A percentile compares a stretch with the other conserved stretches of the same genome.
Evolutionary conservation across 1,140 invertebrate species (phyloP).

Genomic region (Scylla paramamosain): DNA sequence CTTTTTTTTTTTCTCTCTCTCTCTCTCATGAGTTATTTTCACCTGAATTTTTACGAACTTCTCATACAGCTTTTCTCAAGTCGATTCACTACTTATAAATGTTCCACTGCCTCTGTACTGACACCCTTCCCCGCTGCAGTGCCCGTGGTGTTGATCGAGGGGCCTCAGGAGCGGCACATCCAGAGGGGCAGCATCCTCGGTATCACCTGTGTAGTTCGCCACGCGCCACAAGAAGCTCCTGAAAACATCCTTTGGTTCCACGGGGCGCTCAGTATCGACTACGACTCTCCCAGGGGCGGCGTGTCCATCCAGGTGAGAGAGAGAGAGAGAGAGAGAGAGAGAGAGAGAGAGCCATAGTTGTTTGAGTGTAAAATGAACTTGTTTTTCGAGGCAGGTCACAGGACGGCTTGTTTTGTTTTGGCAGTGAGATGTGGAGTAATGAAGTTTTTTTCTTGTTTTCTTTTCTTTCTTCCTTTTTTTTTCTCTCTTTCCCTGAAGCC

Average conservation of each 20-base stretch:
- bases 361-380: not conserved
- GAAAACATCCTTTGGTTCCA: constrained; percentile 59
- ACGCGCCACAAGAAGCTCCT: constrained; percentile 16
- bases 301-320: constrained; percentile 53
- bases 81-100: no score
- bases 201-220: constrained; percentile 56
- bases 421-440: no score
- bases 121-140: not conserved
- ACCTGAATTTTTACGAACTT: no score
- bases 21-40: no score
- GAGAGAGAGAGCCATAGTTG: not conserved
- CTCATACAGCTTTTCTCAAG: no score
- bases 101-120: no score
- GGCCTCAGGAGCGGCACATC: constrained; percentile 57
- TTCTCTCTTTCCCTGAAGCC: no score
- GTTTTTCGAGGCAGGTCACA: not conserved
- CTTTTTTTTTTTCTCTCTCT: no score
- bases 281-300: constrained; percentile 58
- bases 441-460: no score
- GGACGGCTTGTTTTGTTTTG: no score
- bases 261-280: constrained; percentile 37
- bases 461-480: no score
- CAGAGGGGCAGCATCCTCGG: constrained; percentile 50
- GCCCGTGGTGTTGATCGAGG: constrained; percentile 57
- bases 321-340: not conserved